These are phyloP conservation scores for Brachyhypopomus gauderio DNA, from an alignment of 2,113 vertebrate species.

Conservation along the genomic window DNA sequence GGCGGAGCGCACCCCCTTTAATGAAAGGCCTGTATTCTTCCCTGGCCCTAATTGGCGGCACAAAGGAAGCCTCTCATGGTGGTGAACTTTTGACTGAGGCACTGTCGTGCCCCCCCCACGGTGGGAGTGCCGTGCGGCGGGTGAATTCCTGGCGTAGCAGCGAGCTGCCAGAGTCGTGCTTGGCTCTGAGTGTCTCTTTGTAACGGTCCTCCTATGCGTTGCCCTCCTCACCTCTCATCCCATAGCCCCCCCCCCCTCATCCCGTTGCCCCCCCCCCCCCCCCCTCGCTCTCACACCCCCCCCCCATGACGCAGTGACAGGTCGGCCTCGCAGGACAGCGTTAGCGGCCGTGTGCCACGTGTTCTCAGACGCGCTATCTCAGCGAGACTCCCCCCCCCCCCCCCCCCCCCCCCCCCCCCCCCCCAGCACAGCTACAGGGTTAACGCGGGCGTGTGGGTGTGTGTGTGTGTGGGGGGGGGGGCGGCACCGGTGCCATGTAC, in stretches of 20 bases:
- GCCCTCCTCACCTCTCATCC: constrained; percentile 47
- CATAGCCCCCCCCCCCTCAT: constrained; percentile 13
- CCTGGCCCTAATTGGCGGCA: constrained; percentile 54
- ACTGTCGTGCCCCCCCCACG: constrained; percentile 59
- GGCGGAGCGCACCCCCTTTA: constrained; percentile 58
- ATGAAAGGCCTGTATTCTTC: constrained; percentile 67
- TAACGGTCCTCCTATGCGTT: constrained; percentile 47
- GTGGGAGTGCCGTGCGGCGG: constrained; percentile 59
- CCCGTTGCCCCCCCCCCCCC: constrained; percentile 30
- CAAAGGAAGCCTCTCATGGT: constrained; percentile 72
- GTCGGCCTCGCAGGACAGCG: no score
- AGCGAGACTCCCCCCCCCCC: no score
- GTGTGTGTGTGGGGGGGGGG: no score
- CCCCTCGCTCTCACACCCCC: not conserved
- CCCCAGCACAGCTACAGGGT: no score
- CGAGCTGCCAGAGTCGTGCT: constrained; percentile 66
- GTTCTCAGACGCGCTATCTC: no score
- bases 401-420: no score
- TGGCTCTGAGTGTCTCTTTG: constrained; percentile 58
- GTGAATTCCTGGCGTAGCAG: constrained; percentile 76
- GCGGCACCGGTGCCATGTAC: not conserved
- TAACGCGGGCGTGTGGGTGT: no score
- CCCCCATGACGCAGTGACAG: not conserved
- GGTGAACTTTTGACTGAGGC: constrained; percentile 77
- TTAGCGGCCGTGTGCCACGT: no score